Conservation (phyloP, 2,888 invertebrate genomes). For the Geophilus truncorum region DNA sequence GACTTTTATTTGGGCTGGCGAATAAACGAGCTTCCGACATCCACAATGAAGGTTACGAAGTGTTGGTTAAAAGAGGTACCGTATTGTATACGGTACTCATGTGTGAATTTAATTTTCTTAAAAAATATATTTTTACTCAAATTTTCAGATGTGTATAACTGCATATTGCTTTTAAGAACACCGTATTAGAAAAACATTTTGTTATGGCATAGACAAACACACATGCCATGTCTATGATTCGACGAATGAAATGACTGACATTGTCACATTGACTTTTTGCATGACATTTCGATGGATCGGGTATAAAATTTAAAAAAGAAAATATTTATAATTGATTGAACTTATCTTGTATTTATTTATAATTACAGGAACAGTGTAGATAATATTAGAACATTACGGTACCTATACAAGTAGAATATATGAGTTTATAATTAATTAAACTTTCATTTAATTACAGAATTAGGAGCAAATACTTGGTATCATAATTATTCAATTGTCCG, state of each 20-base stretch:
- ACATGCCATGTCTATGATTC: too few species aligned
- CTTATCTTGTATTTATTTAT: background rate
- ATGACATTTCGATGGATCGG: constrained; percentile 73
- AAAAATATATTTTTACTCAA: constrained; percentile 35
- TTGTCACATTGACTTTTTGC: constrained; percentile 75
- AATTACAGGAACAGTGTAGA: constrained; percentile 55
- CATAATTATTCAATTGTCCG: constrained; percentile 66
- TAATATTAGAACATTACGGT: constrained; percentile 46
- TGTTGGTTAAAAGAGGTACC: constrained; percentile 28
- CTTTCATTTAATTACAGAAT: constrained; percentile 31
- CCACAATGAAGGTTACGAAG: constrained; percentile 55
- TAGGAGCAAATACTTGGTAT: constrained; percentile 55
- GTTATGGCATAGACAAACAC: too few species aligned
- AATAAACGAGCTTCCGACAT: constrained; percentile 84
- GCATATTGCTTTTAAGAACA: background rate
- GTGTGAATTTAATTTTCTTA: background rate
- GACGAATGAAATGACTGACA: constrained; percentile 78
- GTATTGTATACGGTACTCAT: background rate
- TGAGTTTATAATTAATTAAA: too few species aligned
- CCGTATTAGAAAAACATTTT: constrained; percentile 32
- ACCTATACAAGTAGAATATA: too few species aligned
- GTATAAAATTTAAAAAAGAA: constrained; percentile 48
- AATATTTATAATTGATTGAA: background rate
- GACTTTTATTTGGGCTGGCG: constrained; percentile 84
- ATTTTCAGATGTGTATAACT: background rate